phyloP scores from a whole-genome alignment of 2,888 invertebrate genomes.

The Sarcophaga subvicina region DNA sequence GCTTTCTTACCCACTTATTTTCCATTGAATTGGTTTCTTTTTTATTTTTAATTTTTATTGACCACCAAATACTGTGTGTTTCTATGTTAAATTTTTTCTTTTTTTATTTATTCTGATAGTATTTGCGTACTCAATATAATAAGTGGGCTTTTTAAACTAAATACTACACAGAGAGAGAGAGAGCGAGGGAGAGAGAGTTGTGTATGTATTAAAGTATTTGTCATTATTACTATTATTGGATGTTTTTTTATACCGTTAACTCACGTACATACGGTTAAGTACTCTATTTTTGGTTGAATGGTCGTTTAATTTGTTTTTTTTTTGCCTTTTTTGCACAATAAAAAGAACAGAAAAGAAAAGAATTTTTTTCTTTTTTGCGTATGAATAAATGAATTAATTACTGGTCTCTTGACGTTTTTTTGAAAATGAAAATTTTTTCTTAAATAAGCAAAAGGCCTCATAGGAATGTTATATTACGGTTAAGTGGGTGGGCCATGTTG shows the following conservation, averaged over 20 bases:
- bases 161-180: too few species aligned
- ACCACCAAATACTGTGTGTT: background rate
- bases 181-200: background rate
- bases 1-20: background rate
- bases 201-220: background rate
- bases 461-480: too few species aligned
- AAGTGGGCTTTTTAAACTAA: too few species aligned
- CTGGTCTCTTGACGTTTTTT: too few species aligned
- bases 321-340: background rate
- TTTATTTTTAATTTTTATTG: background rate
- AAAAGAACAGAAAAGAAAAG: background rate
- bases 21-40: background rate
- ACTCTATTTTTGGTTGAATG: background rate
- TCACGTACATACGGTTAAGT: background rate
- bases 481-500: too few species aligned
- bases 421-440: too few species aligned
- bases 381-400: background rate
- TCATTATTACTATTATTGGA: background rate
- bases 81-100: too few species aligned
- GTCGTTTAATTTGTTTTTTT: too few species aligned
- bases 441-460: too few species aligned
- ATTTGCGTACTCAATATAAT: constrained; percentile 1
- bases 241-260: background rate
- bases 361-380: background rate
- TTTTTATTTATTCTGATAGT: background rate